Conservation (phyloP, 1,140 invertebrate species). For the Papilio glaucus region DNA sequence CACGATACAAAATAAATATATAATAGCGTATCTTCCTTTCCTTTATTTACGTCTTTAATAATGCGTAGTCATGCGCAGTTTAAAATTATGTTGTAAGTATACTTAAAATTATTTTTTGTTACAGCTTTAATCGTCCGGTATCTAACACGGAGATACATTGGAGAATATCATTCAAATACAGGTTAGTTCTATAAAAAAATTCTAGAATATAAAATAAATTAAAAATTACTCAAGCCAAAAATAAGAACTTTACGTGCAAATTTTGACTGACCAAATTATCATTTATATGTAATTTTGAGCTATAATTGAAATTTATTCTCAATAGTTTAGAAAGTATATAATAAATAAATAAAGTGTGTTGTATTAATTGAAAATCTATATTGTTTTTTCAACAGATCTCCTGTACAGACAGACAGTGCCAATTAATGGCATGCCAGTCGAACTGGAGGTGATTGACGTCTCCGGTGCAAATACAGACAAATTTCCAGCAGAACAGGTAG, state of each 20-base stretch:
- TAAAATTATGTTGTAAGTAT: not conserved
- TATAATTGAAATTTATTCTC: no score
- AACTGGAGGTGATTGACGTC: constrained; percentile 92
- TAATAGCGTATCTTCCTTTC: not conserved
- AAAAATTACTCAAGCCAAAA: no score
- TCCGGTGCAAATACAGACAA: constrained; percentile 85
- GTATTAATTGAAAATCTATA: constrained; percentile 16
- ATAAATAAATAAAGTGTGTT: no score
- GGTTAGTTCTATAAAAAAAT: constrained; percentile 81
- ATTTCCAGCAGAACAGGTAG: constrained; percentile 83
- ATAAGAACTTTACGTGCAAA: no score
- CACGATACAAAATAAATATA: not conserved
- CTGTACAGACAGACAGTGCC: constrained; percentile 89
- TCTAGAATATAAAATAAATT: no score
- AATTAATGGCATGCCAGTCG: constrained; percentile 87
- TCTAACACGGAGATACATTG: constrained; percentile 90
- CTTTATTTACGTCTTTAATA: not conserved
- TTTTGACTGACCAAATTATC: no score
- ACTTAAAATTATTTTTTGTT: constrained; percentile 72
- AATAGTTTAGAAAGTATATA: no score
- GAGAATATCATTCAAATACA: constrained; percentile 92
- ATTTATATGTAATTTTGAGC: no score
- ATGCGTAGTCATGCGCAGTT: not conserved
- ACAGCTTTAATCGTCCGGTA: constrained; percentile 90
- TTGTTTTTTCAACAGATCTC: constrained; percentile 85